phyloP scores from a whole-genome alignment of 30 jellyfish, hydroid and myxozoan species.

The Nemopilema nomurai region DNA sequence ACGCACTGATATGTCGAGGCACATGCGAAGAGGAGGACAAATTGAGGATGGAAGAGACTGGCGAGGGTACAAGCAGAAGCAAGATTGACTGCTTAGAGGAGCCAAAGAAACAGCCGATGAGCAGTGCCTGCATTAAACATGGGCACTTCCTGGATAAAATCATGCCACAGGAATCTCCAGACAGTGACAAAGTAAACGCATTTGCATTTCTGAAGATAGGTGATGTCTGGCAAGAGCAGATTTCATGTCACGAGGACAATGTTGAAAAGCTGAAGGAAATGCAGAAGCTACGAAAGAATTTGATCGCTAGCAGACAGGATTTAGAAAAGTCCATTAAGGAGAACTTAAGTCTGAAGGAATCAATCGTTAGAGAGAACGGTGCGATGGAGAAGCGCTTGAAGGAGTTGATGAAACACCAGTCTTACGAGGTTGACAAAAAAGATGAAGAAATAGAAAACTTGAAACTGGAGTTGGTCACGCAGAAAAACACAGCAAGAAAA shows the following conservation, averaged over 20 bases:
- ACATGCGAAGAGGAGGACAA: too few relatives aligned
- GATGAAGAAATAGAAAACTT: constrained; percentile 18
- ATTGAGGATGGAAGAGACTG: not conserved
- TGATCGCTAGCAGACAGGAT: constrained; percentile 13
- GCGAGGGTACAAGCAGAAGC: not conserved
- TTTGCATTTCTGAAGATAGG: constrained; percentile 39
- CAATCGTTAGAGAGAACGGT: not conserved
- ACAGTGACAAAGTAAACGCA: not conserved
- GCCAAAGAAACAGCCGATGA: not conserved
- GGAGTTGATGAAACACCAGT: not conserved
- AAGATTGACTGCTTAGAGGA: not conserved
- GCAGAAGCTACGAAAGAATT: constrained; percentile 28
- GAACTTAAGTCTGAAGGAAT: constrained; percentile 8
- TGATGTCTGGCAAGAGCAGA: constrained; percentile 40
- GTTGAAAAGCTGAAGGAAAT: constrained; percentile 32
- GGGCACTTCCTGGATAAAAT: constrained; percentile 2
- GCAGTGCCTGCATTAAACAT: not conserved
- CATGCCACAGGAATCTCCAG: not conserved
- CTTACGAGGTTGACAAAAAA: not conserved
- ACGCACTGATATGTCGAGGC: too few relatives aligned
- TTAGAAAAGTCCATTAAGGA: constrained; percentile 32
- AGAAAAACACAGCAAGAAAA: not conserved
- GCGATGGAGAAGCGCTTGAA: constrained; percentile 1
- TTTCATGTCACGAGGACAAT: constrained; percentile 19
- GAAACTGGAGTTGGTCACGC: not conserved